Conservation (phyloP, 92 coral and sea anemone genomes). For the Porites divaricata region DNA sequence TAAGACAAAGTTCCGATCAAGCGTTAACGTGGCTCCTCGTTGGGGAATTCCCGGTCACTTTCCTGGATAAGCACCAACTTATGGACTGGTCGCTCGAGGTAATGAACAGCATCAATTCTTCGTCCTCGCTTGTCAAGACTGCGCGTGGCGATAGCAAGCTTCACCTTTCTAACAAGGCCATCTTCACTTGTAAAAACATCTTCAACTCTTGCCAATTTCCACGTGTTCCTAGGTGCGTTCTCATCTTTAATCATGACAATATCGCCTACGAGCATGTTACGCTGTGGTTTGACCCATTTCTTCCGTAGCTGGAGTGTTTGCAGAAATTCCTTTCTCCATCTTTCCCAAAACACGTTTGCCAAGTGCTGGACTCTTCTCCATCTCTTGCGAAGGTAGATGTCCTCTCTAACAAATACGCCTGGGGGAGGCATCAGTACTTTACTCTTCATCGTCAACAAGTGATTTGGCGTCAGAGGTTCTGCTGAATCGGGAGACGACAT, state of each 20-base stretch:
- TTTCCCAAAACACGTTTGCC: conserved; percentile 29
- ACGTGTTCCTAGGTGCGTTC: not conserved
- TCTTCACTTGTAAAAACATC: not conserved
- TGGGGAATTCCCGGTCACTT: too few relatives aligned
- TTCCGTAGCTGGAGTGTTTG: conserved; percentile 6
- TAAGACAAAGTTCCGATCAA: too few relatives aligned
- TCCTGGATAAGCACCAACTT: not conserved
- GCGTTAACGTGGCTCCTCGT: not conserved
- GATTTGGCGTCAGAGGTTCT: conserved; percentile 40
- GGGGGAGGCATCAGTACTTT: conserved; percentile 43
- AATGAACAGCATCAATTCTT: not conserved
- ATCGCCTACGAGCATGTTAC: not conserved
- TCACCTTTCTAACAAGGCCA: not conserved
- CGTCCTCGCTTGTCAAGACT: not conserved
- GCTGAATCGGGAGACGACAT: conserved; percentile 10
- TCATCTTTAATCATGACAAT: not conserved
- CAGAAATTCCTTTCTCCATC: conserved; percentile 42
- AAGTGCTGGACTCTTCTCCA: not conserved
- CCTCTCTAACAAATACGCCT: conserved; percentile 25
- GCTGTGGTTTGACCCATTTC: not conserved
- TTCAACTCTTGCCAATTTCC: not conserved
- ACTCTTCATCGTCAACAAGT: conserved; percentile 40
- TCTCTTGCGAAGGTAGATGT: conserved; percentile 27
- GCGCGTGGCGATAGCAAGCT: not conserved
- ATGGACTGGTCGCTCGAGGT: not conserved